phyloP scores from a whole-genome alignment of 2,888 invertebrate species.

The Thyatira batis region DNA sequence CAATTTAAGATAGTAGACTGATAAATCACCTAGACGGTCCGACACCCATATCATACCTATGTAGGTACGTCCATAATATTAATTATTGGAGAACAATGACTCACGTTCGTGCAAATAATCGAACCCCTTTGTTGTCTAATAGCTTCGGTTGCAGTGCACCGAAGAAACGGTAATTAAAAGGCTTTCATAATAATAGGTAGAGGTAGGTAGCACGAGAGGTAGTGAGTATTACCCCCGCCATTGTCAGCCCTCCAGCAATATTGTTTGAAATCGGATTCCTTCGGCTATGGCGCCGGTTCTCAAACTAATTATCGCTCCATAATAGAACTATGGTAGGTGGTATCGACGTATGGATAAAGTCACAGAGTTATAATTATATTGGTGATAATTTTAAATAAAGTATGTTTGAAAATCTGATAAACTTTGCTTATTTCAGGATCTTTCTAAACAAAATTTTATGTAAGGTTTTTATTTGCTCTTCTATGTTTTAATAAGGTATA shows the following conservation, averaged over 20 bases:
- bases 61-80: conserved; percentile 17
- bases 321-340: no score
- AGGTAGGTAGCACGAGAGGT: neutral
- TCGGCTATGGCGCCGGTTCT: neutral
- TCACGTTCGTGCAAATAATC: conserved; percentile 40
- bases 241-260: conserved; percentile 11
- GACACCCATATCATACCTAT: neutral
- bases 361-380: no score
- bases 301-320: neutral
- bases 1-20: neutral
- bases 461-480: no score
- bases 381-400: no score
- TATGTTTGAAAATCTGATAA: no score
- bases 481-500: no score
- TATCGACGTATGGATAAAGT: no score
- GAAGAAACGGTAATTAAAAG: conserved; percentile 58
- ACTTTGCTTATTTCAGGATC: no score
- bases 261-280: conserved; percentile 51
- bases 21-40: neutral
- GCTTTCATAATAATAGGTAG: conserved; percentile 22
- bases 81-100: conserved; percentile 40
- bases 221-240: conserved; percentile 17
- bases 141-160: conserved; percentile 44
- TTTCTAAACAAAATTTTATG: no score
- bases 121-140: conserved; percentile 62